Evolutionary conservation across 2,797 vertebrate genomes (phyloP), one percentile per base, ranked within the genome.

Genomic region (Channa striata): DNA sequence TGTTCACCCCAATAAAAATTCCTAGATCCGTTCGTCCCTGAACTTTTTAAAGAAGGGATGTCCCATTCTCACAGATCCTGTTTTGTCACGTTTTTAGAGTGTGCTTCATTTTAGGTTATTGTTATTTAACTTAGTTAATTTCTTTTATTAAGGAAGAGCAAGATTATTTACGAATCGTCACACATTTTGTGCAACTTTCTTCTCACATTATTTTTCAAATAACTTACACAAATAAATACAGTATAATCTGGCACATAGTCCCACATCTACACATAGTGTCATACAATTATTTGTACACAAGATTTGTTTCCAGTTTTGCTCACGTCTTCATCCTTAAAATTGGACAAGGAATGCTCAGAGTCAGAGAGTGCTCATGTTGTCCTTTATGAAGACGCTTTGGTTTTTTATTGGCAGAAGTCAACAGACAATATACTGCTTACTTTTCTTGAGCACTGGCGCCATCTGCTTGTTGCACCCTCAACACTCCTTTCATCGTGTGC

Each of bases 371-470:
- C 23, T 33, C 14, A 37, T 9, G 17, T 23, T 42, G 46, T 59
- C 44, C 20, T 72, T 1, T 33, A 21, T 1, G 42, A 23, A 8
- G 37, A 30, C 59, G 16, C 25, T 33, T 42, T 62, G 19, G 19
- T 47, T 23, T 8, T 8, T n/a, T n/a, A n/a, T n/a, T n/a, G n/a
- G n/a, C n/a, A n/a, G n/a, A n/a, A n/a, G n/a, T 11, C 40, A 13
- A 23, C 7, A 21, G 16, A 33, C 1, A 2, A 5, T 14, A 4
- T 39, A 9, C 33, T 4, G 36, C 44, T 48, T 57, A 6, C n/a
- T 77, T 87, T 82, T 43, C 61, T 81, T 89, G 78, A 74, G 77
- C 59, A 5, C 57, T 86, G 66, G 88, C 83, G 43, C 90, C 91
- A 87, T 81, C 91, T 93, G 72, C 85, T 91, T 90, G 89, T 58